phyloP scores from a whole-genome alignment of 2,888 invertebrate genomes.

The Pristionchus japonicus region DNA sequence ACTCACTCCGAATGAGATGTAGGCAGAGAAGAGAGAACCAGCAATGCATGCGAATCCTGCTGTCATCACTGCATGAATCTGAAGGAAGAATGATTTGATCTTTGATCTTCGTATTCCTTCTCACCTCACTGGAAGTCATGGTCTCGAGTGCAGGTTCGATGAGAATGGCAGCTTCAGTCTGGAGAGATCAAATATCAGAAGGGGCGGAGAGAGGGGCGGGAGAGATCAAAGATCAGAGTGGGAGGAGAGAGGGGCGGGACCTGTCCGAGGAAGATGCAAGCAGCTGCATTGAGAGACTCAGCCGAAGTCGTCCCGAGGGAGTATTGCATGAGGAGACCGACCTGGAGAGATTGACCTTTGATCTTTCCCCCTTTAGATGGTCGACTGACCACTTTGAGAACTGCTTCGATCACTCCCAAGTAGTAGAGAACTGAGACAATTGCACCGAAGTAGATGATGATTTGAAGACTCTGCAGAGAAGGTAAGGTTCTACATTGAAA shows the following conservation, averaged over 20 bases:
- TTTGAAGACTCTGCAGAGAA: slow-evolving; percentile 82
- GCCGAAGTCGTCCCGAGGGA: slow-evolving; percentile 91
- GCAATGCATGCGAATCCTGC: slow-evolving; percentile 95
- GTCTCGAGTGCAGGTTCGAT: slow-evolving; percentile 87
- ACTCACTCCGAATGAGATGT: slow-evolving; percentile 84
- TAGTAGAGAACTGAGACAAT: slow-evolving; percentile 90
- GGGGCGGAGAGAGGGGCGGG: slow-evolving; percentile 53
- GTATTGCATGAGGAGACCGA: slow-evolving; percentile 77
- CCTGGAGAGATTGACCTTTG: background rate
- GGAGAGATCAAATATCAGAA: background rate
- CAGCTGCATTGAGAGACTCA: slow-evolving; percentile 91
- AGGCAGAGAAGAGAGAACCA: slow-evolving; percentile 92
- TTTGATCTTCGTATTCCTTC: too few relatives aligned
- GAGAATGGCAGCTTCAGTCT: slow-evolving; percentile 91
- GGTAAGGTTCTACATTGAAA: background rate
- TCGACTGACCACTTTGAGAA: slow-evolving; percentile 78
- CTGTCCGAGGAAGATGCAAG: slow-evolving; percentile 94
- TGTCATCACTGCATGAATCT: too few relatives aligned
- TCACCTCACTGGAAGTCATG: slow-evolving; percentile 90
- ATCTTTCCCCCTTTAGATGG: background rate
- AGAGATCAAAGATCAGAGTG: slow-evolving; percentile 74
- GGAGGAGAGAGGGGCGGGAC: slow-evolving; percentile 78
- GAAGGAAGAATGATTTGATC: too few relatives aligned
- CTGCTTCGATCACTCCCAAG: slow-evolving; percentile 89
- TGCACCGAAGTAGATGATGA: slow-evolving; percentile 94